These are phyloP conservation scores for Apantesis nais DNA, from an alignment of 2,888 invertebrate genomes.

Conservation along the genomic window DNA sequence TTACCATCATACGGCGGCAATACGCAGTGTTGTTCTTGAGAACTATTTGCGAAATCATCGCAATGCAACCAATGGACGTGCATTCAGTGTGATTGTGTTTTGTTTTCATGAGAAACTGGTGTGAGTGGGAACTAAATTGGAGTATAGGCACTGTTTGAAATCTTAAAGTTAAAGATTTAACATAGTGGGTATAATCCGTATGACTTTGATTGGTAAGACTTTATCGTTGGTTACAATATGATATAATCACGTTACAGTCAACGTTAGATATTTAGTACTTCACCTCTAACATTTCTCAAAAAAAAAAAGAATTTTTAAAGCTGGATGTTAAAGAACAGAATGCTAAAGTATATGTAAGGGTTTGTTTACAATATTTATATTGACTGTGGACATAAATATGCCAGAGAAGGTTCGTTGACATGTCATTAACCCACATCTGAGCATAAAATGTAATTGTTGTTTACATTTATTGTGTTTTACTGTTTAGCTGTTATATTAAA, in stretches of 20 bases:
- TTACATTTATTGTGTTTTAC: background rate
- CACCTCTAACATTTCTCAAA: background rate
- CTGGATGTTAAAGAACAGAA: conserved; percentile 2
- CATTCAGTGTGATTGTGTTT: conserved; percentile 9
- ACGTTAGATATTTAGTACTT: too few relatives aligned
- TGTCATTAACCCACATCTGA: conserved; percentile 57
- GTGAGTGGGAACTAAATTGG: too few relatives aligned
- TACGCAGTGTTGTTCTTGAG: conserved; percentile 23
- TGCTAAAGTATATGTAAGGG: conserved; percentile 4
- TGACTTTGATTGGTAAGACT: background rate
- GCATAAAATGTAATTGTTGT: conserved; percentile 18
- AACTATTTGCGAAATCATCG: conserved; percentile 17
- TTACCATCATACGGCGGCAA: conserved; percentile 28
- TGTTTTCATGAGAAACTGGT: conserved; percentile 10
- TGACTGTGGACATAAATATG: conserved; percentile 26
- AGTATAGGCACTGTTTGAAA: background rate
- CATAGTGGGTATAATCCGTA: too few relatives aligned
- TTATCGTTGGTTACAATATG: too few relatives aligned
- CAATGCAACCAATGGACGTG: conserved; percentile 9
- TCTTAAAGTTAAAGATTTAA: background rate
- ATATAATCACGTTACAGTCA: too few relatives aligned
- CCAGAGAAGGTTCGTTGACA: conserved; percentile 55
- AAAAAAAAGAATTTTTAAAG: background rate
- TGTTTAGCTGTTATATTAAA: background rate
- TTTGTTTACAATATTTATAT: conserved; percentile 27